Percentiles rank a stretch among this genome's conserved stretches.
Evolutionary conservation across 53 echinoderm and acorn worm species (phyloP).

Genomic region (Antedon mediterranea): DNA sequence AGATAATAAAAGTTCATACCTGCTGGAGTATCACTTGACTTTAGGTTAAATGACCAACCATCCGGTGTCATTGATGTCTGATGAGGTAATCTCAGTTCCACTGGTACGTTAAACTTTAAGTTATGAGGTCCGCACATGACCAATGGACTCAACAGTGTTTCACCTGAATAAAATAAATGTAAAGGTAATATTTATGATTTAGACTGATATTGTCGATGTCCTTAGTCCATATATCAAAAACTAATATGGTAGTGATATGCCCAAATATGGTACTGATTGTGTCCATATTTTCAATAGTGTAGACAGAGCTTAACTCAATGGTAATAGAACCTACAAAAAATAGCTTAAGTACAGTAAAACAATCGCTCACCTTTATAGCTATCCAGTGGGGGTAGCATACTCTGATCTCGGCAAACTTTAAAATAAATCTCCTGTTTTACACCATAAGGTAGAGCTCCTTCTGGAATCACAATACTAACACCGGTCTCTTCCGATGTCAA

Average conservation of each 20-base stretch:
- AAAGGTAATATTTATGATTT: too few species aligned
- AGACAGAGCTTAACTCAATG: too few species aligned
- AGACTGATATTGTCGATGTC: too few species aligned
- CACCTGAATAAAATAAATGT: constrained; percentile 29
- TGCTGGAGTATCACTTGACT: constrained; percentile 75
- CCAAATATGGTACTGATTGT: too few species aligned
- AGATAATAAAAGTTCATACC: constrained; percentile 14
- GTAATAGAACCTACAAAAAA: too few species aligned
- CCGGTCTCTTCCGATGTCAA: constrained; percentile 60
- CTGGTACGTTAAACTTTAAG: constrained; percentile 79
- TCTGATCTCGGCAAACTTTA: constrained; percentile 89
- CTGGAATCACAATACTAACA: constrained; percentile 83
- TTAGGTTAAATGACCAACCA: constrained; percentile 93
- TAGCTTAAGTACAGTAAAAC: too few species aligned
- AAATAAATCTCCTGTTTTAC: constrained; percentile 76
- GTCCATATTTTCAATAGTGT: too few species aligned
- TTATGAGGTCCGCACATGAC: constrained; percentile 95
- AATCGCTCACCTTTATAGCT: constrained; percentile 61
- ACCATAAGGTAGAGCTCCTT: constrained; percentile 77
- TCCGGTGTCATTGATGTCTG: constrained; percentile 88
- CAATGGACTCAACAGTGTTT: constrained; percentile 79
- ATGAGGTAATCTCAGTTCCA: constrained; percentile 83
- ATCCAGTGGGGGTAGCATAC: constrained; percentile 86
- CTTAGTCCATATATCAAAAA: too few species aligned
- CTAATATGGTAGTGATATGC: too few species aligned